These are phyloP conservation scores for Agapostemon virescens DNA, from an alignment of 2,888 invertebrate genomes.

Conservation along the genomic window DNA sequence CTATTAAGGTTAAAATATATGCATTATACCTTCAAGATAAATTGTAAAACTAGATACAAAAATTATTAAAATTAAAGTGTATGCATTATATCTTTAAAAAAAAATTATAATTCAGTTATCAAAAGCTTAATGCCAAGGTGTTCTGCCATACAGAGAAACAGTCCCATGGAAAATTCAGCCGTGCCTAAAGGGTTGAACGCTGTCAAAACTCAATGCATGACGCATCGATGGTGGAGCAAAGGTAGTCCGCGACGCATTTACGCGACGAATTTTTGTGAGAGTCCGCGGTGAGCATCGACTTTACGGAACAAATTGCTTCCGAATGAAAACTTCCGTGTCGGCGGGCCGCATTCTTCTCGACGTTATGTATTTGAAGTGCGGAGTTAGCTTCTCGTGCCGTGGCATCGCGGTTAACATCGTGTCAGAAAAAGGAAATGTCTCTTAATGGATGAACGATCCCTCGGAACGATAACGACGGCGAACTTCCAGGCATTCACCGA, in stretches of 20 bases:
- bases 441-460: slow-evolving; percentile 45
- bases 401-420: slow-evolving; percentile 5
- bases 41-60: too few species aligned
- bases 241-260: not conserved
- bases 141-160: too few species aligned
- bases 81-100: too few species aligned
- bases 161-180: too few species aligned
- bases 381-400: slow-evolving; percentile 7
- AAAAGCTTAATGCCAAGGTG: too few species aligned
- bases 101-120: too few species aligned
- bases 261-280: not conserved
- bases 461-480: slow-evolving; percentile 34
- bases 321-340: slow-evolving; percentile 27
- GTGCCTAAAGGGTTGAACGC: too few species aligned
- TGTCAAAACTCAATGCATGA: not conserved
- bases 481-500: slow-evolving; percentile 27
- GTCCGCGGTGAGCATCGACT: slow-evolving; percentile 7
- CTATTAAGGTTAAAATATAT: too few species aligned
- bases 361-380: slow-evolving; percentile 13
- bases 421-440: slow-evolving; percentile 35
- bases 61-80: too few species aligned
- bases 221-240: not conserved
- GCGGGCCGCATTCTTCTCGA: not conserved
- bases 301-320: slow-evolving; percentile 17
- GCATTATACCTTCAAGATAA: too few species aligned